Conservation (phyloP, 2,113 vertebrate species). For the Oreochromis niloticus region DNA sequence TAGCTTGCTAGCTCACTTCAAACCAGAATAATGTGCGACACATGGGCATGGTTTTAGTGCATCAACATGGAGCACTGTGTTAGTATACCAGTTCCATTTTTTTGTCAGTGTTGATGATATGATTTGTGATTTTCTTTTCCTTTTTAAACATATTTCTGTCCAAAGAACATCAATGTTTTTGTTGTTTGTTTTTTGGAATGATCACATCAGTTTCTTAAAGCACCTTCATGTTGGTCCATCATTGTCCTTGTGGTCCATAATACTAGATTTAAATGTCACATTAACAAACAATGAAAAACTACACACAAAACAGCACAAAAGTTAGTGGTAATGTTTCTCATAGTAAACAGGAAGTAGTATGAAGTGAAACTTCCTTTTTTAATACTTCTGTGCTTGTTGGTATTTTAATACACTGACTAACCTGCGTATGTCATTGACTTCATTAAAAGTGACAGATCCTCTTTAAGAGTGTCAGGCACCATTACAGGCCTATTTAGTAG, state of each 20-base stretch:
- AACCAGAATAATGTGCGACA: background rate
- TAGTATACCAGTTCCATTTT: background rate
- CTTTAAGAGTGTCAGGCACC: background rate
- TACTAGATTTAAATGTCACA: background rate
- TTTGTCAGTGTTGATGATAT: background rate
- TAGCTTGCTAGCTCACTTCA: background rate
- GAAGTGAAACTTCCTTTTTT: background rate
- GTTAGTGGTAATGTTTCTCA: background rate
- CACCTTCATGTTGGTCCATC: background rate
- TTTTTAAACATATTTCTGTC: background rate
- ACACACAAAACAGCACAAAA: background rate
- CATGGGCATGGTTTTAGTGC: background rate
- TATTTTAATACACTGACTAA: background rate
- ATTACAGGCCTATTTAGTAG: conserved; percentile 13
- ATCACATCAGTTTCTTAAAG: background rate
- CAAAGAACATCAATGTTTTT: background rate
- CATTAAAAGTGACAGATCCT: background rate
- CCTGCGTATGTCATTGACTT: background rate
- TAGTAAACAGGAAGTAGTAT: background rate
- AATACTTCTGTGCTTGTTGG: background rate
- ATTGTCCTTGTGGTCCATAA: background rate
- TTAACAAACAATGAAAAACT: background rate
- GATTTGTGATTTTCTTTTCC: background rate
- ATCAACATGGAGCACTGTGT: background rate
- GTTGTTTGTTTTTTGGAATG: background rate